Percentiles rank a stretch among this genome's conserved stretches.
Conservation (phyloP, 2,888 invertebrate genomes). For the Caenorhabditis becei region DNA sequence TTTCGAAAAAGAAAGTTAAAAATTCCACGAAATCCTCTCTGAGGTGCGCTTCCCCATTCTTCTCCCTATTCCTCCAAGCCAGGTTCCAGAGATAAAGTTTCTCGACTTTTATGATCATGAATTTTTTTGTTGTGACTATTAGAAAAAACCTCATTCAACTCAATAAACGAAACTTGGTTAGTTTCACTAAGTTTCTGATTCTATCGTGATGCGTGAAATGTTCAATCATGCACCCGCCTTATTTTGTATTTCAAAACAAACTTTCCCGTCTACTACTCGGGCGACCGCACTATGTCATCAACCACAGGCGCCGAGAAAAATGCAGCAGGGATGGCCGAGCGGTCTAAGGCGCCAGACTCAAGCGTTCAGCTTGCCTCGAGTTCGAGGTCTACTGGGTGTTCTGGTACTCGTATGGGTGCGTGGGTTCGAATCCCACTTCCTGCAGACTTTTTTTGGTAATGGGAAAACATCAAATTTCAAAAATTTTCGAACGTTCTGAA, state of each 20-base stretch:
- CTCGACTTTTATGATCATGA: no score
- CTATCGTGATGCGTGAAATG: no score
- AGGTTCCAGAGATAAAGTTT: no score
- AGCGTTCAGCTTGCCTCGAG: conserved; percentile 66
- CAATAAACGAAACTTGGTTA: no score
- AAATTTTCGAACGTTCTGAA: no score
- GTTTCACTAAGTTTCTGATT: no score
- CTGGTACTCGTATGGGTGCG: conserved; percentile 66
- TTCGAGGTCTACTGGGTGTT: conserved; percentile 11
- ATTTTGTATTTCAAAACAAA: no score
- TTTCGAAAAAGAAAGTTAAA: neutral
- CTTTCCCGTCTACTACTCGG: neutral
- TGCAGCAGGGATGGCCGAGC: conserved; percentile 80
- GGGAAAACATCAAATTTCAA: no score
- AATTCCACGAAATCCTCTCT: neutral
- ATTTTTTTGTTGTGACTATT: no score
- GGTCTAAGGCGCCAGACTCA: conserved; percentile 83
- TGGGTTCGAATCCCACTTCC: conserved; percentile 77
- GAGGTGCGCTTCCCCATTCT: neutral
- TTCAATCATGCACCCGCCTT: no score
- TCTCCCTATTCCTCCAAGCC: no score
- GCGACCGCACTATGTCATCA: neutral
- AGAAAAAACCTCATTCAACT: no score
- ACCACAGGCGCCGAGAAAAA: neutral
- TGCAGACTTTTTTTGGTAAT: conserved; percentile 27